Evolutionary conservation across 2,797 vertebrate genomes (phyloP).

Genomic region (Lepilemur ruficaudatus): DNA sequence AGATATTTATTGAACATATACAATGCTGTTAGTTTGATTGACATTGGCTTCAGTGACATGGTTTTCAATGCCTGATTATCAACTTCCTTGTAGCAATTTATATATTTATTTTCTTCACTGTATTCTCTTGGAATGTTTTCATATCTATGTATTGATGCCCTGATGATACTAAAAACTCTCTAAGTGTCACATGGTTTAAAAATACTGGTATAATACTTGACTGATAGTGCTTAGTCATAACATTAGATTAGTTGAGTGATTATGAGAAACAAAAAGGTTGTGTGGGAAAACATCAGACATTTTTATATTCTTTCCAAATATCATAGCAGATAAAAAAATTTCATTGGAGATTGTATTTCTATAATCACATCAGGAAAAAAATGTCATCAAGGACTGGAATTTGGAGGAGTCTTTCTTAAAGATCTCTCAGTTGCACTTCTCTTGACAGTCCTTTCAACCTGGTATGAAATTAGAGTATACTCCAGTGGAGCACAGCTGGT

Average conservation of each 20-base stretch:
- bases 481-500: background rate
- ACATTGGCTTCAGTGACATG: background rate
- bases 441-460: background rate
- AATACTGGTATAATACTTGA: background rate
- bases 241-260: background rate
- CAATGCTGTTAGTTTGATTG: background rate
- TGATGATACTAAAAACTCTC: background rate
- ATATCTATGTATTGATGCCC: background rate
- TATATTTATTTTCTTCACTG: background rate
- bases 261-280: background rate
- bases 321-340: background rate
- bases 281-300: background rate
- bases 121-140: background rate
- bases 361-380: background rate
- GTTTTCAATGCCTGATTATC: background rate
- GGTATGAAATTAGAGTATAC: background rate
- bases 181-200: background rate
- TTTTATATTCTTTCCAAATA: conserved; percentile 5
- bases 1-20: background rate
- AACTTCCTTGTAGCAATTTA: background rate
- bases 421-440: background rate
- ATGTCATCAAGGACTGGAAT: background rate
- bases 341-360: background rate
- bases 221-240: background rate
- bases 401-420: background rate